phyloP scores from a whole-genome alignment of 2,888 invertebrate genomes.

The Phlogophora meticulosa region DNA sequence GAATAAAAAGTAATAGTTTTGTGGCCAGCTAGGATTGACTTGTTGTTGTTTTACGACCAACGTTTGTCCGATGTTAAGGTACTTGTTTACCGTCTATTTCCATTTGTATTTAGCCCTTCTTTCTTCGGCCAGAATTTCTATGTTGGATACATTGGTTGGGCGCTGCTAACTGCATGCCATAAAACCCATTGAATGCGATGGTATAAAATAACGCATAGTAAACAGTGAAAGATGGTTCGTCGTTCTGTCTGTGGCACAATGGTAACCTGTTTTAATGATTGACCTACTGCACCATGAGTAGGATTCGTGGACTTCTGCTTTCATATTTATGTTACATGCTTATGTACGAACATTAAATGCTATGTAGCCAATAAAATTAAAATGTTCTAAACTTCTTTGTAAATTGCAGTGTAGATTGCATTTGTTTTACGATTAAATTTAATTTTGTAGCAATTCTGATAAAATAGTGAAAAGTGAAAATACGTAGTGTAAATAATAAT shows the following conservation, averaged over 20 bases:
- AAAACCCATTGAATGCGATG: conserved; percentile 14
- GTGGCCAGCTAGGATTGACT: not conserved
- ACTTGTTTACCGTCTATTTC: conserved; percentile 18
- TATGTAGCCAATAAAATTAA: no score
- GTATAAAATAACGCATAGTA: not conserved
- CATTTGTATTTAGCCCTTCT: conserved; percentile 16
- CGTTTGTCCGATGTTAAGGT: conserved; percentile 12
- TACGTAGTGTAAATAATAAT: no score
- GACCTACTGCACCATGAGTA: conserved; percentile 3
- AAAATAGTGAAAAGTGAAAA: no score
- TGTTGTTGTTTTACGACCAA: not conserved
- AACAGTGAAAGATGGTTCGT: conserved; percentile 21
- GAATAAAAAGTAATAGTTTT: conserved; percentile 20
- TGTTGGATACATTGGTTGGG: not conserved
- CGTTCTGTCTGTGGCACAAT: conserved; percentile 14
- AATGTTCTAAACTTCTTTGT: no score
- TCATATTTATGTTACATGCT: conserved; percentile 4
- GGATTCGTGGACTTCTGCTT: conserved; percentile 15
- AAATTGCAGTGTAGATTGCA: no score
- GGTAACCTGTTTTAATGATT: conserved; percentile 40
- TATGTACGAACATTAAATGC: not conserved
- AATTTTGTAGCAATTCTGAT: no score
- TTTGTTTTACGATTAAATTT: no score
- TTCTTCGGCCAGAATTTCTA: conserved; percentile 26
- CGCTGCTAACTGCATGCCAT: conserved; percentile 16